phyloP scores from a whole-genome alignment of 2,797 vertebrate species.

The Pagetopsis macropterus region DNA sequence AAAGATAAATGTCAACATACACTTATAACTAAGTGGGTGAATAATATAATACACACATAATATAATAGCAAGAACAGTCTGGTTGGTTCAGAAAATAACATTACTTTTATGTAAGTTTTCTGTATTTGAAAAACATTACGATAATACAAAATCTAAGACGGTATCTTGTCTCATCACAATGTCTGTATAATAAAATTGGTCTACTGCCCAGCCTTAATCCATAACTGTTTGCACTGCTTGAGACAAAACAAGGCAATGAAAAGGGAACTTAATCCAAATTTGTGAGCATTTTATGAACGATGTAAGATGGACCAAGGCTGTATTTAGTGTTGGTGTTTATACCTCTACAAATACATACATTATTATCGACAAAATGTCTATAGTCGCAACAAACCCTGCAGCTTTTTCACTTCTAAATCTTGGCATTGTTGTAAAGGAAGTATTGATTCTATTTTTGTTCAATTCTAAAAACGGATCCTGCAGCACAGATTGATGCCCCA shows the following conservation, averaged over 20 bases:
- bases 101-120: no score
- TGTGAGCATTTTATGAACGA: neutral
- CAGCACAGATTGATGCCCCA: neutral
- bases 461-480: constrained; percentile 1
- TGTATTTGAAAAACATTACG: no score
- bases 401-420: constrained; percentile 26
- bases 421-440: neutral
- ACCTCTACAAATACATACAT: neutral
- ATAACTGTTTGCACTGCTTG: constrained; percentile 9
- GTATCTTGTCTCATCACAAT: no score
- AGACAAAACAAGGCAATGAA: neutral
- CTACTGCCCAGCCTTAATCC: neutral
- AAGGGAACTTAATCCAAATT: neutral
- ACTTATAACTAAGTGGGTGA: no score
- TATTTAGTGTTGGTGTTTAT: neutral
- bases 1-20: no score
- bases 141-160: no score
- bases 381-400: constrained; percentile 8
- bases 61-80: no score
- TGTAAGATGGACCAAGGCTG: neutral
- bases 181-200: no score
- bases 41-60: no score
- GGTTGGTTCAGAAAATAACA: no score
- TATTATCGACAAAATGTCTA: constrained; percentile 3
- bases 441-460: constrained; percentile 10